Conservation (phyloP, 2,797 vertebrate species). For the Cygnus olor region DNA sequence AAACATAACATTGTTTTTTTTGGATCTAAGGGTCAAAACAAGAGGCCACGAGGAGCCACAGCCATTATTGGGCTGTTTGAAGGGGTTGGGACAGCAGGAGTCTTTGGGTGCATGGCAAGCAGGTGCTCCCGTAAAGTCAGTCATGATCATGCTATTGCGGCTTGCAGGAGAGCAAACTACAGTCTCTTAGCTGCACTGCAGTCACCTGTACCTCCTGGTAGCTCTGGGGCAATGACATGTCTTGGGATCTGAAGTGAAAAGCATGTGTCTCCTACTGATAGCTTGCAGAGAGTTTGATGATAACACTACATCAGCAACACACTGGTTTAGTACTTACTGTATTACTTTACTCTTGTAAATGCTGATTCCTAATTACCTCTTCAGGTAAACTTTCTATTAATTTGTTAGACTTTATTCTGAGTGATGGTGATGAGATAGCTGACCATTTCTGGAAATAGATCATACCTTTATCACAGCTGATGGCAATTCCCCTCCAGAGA, state of each 20-base stretch:
- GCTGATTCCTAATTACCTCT: not conserved
- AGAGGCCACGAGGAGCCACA: not conserved
- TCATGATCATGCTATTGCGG: not conserved
- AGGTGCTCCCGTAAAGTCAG: not conserved
- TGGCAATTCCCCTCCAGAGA: not conserved
- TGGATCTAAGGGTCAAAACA: not conserved
- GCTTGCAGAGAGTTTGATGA: not conserved
- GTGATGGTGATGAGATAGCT: not conserved
- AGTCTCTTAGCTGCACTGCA: not conserved
- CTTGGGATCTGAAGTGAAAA: not conserved
- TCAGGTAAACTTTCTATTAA: not conserved
- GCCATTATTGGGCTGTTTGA: not conserved
- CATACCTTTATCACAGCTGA: not conserved
- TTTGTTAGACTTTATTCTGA: not conserved
- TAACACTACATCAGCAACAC: not conserved
- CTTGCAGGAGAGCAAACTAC: not conserved
- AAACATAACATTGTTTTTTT: not conserved
- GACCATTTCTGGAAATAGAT: not conserved
- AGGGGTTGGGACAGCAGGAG: not conserved
- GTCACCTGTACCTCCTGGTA: not conserved
- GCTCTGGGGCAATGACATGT: rapidly evolving
- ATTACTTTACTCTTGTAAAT: not conserved
- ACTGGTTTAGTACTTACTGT: not conserved
- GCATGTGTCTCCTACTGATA: not conserved
- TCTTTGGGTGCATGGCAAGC: not conserved